These are phyloP conservation scores for Papilio polytes DNA, from an alignment of 1,140 invertebrate genomes.

Conservation along the genomic window DNA sequence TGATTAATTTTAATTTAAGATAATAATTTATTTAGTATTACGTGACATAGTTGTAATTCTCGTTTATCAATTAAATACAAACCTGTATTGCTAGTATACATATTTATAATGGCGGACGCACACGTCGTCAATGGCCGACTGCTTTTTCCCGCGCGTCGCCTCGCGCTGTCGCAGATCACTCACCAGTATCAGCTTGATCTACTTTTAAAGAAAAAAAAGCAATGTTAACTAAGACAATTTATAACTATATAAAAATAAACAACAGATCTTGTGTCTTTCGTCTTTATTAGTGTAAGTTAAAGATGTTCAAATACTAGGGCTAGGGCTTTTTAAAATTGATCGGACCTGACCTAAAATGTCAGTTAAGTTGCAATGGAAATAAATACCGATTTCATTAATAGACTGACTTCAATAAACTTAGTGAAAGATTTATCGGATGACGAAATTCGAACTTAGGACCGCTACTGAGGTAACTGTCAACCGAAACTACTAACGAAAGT, in stretches of 20 bases:
- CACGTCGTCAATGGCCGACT: conserved; percentile 25
- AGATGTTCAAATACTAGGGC: neutral
- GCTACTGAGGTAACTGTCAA: neutral
- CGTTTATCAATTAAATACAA: conserved; percentile 11
- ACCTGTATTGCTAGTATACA: neutral
- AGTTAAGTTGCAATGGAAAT: too few species aligned
- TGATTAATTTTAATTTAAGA: too few species aligned
- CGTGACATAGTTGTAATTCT: neutral
- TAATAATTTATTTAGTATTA: neutral
- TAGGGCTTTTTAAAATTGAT: neutral
- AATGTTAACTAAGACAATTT: conserved; percentile 20
- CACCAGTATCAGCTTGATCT: conserved; percentile 23
- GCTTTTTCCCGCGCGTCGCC: conserved; percentile 24
- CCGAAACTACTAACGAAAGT: neutral
- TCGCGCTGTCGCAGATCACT: conserved; percentile 19
- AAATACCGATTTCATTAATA: too few species aligned
- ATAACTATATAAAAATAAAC: neutral
- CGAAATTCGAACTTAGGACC: neutral
- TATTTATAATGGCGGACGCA: conserved; percentile 25
- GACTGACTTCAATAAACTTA: too few species aligned
- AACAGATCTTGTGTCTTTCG: neutral
- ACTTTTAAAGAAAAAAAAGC: conserved; percentile 1
- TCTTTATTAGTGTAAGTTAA: neutral
- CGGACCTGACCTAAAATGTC: neutral
- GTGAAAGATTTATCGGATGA: too few species aligned